These are phyloP conservation scores for Myoxocephalus aenaeus DNA, from an alignment of 2,797 vertebrate species.

Conservation along the genomic window DNA sequence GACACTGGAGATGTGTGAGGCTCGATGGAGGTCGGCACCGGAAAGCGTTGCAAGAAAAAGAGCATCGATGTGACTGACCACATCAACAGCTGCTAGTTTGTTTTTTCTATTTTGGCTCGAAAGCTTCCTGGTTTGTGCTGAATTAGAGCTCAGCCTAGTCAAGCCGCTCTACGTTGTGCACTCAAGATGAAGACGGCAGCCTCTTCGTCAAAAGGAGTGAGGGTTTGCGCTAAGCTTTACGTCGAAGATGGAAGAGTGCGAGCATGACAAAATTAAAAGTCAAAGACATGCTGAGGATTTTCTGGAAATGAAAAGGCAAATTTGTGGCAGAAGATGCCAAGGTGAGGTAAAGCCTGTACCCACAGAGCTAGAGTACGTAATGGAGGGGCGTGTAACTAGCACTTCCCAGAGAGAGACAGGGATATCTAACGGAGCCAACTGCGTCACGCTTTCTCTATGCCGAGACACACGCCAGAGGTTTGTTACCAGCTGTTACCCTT, in stretches of 20 bases:
- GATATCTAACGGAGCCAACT: slow-evolving; percentile 21
- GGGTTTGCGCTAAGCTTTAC: slow-evolving; percentile 12
- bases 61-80: slow-evolving; percentile 26
- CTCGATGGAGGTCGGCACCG: slow-evolving; percentile 37
- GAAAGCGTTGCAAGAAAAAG: slow-evolving; percentile 28
- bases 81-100: slow-evolving; percentile 16
- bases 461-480: slow-evolving; percentile 12
- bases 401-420: slow-evolving; percentile 69
- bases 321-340: slow-evolving; percentile 63
- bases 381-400: slow-evolving; percentile 49
- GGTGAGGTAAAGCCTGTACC: slow-evolving; percentile 79
- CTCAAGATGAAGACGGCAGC: slow-evolving; percentile 48
- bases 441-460: neutral
- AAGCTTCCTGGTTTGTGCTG: slow-evolving; percentile 59
- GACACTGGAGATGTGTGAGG: slow-evolving; percentile 35
- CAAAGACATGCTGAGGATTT: slow-evolving; percentile 50
- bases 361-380: slow-evolving; percentile 70
- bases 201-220: slow-evolving; percentile 21
- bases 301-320: slow-evolving; percentile 73
- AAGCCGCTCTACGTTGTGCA: slow-evolving; percentile 59
- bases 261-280: slow-evolving; percentile 43
- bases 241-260: slow-evolving; percentile 28
- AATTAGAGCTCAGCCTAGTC: slow-evolving; percentile 39
- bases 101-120: slow-evolving; percentile 32
- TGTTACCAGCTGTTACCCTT: slow-evolving; percentile 21